Percentiles rank a stretch among this genome's conserved stretches.
phyloP scores from a whole-genome alignment of 2,113 vertebrate species.

The human (Homo sapiens) region GRCh38 chr11:8017501-8018000 shows the following conservation, averaged over 20 bases:
- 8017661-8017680: not conserved
- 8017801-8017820: not conserved
- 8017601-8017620: not conserved
- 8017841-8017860: not conserved
- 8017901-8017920: not conserved
- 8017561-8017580: not conserved
- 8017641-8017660: not conserved
- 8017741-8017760: not conserved
- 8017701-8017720: not conserved
- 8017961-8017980: conserved; percentile 18
- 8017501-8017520: not conserved
- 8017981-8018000: not conserved
- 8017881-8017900: not conserved
- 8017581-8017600: not conserved
- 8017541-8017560: not conserved
- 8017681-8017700: not conserved
- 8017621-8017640: not conserved
- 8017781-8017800: not conserved
- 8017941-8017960: not conserved
- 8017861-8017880: not conserved
- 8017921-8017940: not conserved
- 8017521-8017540: not conserved
- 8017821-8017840: not conserved
- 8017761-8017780: not conserved
- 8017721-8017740: not conserved